phyloP scores from a whole-genome alignment of 2,888 invertebrate genomes.

The Sinelater perroti region DNA sequence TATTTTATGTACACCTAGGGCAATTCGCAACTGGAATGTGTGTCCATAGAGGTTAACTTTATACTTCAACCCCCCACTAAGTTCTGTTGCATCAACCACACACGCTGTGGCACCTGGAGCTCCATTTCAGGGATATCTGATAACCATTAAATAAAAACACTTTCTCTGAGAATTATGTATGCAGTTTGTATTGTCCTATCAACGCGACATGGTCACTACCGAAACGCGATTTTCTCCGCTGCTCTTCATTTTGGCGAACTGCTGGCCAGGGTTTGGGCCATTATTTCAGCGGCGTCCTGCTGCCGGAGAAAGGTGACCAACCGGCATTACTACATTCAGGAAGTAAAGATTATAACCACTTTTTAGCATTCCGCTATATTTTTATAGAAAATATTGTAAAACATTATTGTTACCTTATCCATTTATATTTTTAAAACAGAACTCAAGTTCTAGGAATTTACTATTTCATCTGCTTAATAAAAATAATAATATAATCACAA shows the following conservation, averaged over 20 bases:
- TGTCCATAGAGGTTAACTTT: constrained; percentile 42
- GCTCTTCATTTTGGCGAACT: not conserved
- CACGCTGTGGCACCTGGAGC: constrained; percentile 17
- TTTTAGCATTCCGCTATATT: too few relatives aligned
- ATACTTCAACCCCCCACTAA: constrained; percentile 46
- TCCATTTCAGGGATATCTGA: constrained; percentile 38
- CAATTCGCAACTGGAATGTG: constrained; percentile 41
- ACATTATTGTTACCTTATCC: too few relatives aligned
- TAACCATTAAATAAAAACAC: constrained; percentile 34
- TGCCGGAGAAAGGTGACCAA: constrained; percentile 9
- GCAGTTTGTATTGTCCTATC: constrained; percentile 23
- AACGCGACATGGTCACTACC: constrained; percentile 4
- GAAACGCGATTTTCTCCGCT: constrained; percentile 4
- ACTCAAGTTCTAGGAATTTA: too few relatives aligned
- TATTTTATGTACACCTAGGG: constrained; percentile 39
- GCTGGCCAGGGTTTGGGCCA: not conserved
- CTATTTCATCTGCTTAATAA: too few relatives aligned
- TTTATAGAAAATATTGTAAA: too few relatives aligned
- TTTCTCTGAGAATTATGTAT: constrained; percentile 36
- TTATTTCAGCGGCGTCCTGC: not conserved
- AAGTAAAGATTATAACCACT: too few relatives aligned
- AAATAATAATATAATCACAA: too few relatives aligned
- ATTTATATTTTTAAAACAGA: too few relatives aligned
- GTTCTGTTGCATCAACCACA: constrained; percentile 27
- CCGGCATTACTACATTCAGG: constrained; percentile 12